Conservation (phyloP, 2,113 vertebrate species). For the Probosciger aterrimus region DNA sequence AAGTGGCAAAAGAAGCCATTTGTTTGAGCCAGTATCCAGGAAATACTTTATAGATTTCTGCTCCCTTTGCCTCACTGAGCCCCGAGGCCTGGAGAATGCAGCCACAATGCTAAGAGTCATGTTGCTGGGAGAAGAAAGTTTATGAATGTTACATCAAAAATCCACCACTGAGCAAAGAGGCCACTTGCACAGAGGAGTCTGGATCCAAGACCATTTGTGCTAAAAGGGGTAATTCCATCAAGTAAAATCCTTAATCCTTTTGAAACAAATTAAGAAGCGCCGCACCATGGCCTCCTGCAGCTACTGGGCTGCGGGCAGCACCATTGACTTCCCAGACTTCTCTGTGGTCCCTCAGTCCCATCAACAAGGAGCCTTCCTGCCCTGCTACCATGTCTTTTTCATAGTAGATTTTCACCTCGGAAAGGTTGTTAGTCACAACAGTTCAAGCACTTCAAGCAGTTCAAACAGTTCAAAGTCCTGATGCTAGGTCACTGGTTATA, state of each 20-base stretch:
- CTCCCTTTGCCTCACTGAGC: neutral
- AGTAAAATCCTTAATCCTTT: neutral
- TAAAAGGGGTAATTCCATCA: neutral
- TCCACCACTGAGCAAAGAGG: neutral
- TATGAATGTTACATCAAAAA: neutral
- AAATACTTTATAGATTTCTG: neutral
- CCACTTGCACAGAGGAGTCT: neutral
- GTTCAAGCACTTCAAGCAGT: neutral
- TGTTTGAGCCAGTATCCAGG: neutral
- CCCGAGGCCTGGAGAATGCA: accelerated
- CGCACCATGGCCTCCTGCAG: neutral
- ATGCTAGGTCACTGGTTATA: neutral
- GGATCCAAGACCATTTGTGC: neutral
- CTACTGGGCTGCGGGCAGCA: neutral
- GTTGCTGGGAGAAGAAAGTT: neutral
- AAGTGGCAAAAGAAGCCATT: neutral
- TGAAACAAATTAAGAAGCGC: neutral
- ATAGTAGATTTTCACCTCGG: neutral
- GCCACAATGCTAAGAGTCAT: neutral
- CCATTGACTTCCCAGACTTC: accelerated
- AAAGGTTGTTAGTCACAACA: neutral
- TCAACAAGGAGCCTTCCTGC: neutral
- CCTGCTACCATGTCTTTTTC: neutral
- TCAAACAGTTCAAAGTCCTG: neutral
- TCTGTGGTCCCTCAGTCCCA: accelerated